Base-by-base conservation (phyloP, 1,140 invertebrate species). In the Drosophila elegans region DNA sequence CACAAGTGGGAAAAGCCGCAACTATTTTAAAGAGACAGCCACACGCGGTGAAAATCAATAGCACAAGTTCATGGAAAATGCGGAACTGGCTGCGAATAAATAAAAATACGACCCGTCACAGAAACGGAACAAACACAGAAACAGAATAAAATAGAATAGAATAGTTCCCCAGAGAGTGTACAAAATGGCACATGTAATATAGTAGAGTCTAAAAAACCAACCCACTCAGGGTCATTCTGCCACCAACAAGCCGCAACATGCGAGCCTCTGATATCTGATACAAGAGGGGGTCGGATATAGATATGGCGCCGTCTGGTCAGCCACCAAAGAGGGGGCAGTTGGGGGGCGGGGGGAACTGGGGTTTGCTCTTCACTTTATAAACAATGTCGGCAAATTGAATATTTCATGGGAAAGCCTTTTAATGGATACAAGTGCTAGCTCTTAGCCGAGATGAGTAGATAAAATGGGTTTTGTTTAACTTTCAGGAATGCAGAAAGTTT, bases 31-130 rank as follows among this genome's bases (percentile, higher is more conserved):
- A 73, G 68, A 41, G 36, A 9, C 36, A 39, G 34, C 46, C 66
- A 29, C 36, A 34, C 13, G 44, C 29, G 12, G 67, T 82, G 55
- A 86, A 86, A 88, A 86, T 88, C 83, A 86, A 86, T 88, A 88
- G 83, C 57, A 75, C 79, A 86, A 85, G 82, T 85, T 85, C 83
- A 85, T 81, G 82, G 82, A 78, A 88, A 86, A 75, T 62, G 59
- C 59, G 68, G 60, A 84, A 83, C 78, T 76, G 46, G 27, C 55
- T 13, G 27, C 13, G 36, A 13, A 67, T 12, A 63, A 68, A 68
- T 61, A 42, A 36, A 41, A 67, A 44, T 34, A 74, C 45, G 38
- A 48, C 21, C 59, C 34, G 46, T 13, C 44, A 54, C 64, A 21
- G 29, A 56, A 56, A 68, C 29, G 38, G 48, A 53, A 68, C 34